Percentiles rank a stretch among this genome's conserved stretches.
Conservation (phyloP, 2,888 invertebrate species). For the Auanema sp. region DNA sequence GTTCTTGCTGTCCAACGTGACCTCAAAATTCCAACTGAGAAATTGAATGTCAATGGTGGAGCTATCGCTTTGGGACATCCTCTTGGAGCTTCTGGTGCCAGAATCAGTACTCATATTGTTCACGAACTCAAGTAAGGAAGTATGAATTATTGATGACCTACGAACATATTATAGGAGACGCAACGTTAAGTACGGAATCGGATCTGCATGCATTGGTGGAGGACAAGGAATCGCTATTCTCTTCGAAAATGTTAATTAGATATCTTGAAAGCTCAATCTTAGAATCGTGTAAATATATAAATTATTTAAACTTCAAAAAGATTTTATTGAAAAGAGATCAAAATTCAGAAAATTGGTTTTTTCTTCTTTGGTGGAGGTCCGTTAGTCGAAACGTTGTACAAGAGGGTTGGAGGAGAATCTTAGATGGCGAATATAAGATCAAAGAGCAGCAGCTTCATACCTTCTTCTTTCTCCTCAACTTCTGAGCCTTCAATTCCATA, state of each 20-base stretch:
- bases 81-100: slow-evolving; percentile 57
- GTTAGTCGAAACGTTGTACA: no score
- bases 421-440: no score
- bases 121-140: slow-evolving; percentile 54
- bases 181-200: slow-evolving; percentile 70
- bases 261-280: not conserved
- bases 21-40: slow-evolving; percentile 80
- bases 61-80: slow-evolving; percentile 63
- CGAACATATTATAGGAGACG: no score
- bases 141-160: not conserved
- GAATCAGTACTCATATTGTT: slow-evolving; percentile 57
- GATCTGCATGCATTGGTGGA: slow-evolving; percentile 96
- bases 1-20: slow-evolving; percentile 86
- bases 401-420: no score
- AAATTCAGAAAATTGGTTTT: no score
- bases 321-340: no score
- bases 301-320: no score
- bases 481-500: slow-evolving; percentile 28
- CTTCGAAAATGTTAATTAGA: slow-evolving; percentile 71
- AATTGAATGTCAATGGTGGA: slow-evolving; percentile 73
- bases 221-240: slow-evolving; percentile 95
- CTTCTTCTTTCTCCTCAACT: not conserved
- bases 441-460: not conserved
- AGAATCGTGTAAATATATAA: no score
- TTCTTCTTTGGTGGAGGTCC: no score